Evolutionary conservation across 1,140 invertebrate genomes (phyloP).

Genomic region (Diachasma alloeum): DNA sequence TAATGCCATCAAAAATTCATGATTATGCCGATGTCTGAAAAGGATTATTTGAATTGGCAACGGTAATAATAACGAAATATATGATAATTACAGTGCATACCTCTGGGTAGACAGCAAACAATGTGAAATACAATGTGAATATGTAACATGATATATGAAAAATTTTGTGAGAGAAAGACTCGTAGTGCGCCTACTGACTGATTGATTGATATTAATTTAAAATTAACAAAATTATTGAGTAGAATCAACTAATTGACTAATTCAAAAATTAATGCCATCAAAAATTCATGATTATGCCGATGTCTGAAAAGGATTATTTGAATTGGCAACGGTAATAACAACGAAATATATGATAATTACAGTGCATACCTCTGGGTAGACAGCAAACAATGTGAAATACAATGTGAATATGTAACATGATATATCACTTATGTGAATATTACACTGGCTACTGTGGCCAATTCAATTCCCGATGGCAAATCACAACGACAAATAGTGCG

Average conservation of each 20-base stretch:
- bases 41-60: background rate
- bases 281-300: too few species aligned
- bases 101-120: background rate
- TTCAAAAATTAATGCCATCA: background rate
- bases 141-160: background rate
- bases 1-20: too few species aligned
- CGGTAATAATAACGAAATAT: background rate
- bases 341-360: background rate
- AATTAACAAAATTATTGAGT: too few species aligned
- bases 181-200: too few species aligned
- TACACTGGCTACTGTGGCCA: constrained; percentile 12
- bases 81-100: background rate
- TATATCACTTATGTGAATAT: constrained; percentile 8
- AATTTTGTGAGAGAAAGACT: too few species aligned
- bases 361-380: background rate
- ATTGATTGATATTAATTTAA: too few species aligned
- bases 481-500: constrained; percentile 13
- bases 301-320: background rate
- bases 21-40: too few species aligned
- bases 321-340: background rate
- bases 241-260: background rate
- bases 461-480: constrained; percentile 11
- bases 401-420: background rate
- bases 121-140: constrained; percentile 1
- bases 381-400: constrained; percentile 3